Evolutionary conservation across 1,140 invertebrate genomes (phyloP), one percentile per base, ranked within the genome.

Genomic region (Cyphomyrmex costatus): DNA sequence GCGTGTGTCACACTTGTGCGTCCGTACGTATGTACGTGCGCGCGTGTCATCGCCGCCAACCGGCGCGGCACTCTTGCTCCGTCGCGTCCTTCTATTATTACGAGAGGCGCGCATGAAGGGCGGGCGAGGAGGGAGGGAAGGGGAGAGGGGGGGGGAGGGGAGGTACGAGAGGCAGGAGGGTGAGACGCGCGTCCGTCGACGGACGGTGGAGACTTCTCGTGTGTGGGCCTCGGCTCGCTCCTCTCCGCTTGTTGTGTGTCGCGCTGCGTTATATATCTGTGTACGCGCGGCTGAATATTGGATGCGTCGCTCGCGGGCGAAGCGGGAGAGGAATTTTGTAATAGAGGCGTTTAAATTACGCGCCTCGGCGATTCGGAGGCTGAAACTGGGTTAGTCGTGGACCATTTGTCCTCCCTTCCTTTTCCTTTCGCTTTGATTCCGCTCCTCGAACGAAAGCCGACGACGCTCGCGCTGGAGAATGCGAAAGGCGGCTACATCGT

Each of bases 41-140:
- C 80, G 36, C 70, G 86, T 87, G 86, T 87, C 82, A 77, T 49
- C 78, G 85, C 46, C 63, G 85, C 51, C 76, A 42, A 42, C 78
- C 33, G 63, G 7, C 63, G 63, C 42, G 36, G 76, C 76, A 60
- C 33, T 58, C 73, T 82, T 83, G 56, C 66, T 73, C 53, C 65
- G 51, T 19, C 78, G 60, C 70, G 73, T 86, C 83, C 86, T 79
- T 85, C 82, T 87, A 87, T 87, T 87, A 87, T 87, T 87, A 87
- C 86, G 51, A 77, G 53, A 87, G 86, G 21, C 51, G 7, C 68
- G 70, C 60, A 27, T 61, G 42, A 66, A 49, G n/a, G 56, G 27
- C 53, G 66, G 36, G 16, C 24, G 68, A 21, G 36, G 8, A 42
- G 33, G 65, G 36, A 46, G 49, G 19, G 4, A 27, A 21, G 58